A percentile compares a stretch with the other conserved stretches of the same genome.
These are phyloP conservation scores for Sitobion miscanthi DNA, from an alignment of 1,140 invertebrate genomes.

Conservation along the genomic window DNA sequence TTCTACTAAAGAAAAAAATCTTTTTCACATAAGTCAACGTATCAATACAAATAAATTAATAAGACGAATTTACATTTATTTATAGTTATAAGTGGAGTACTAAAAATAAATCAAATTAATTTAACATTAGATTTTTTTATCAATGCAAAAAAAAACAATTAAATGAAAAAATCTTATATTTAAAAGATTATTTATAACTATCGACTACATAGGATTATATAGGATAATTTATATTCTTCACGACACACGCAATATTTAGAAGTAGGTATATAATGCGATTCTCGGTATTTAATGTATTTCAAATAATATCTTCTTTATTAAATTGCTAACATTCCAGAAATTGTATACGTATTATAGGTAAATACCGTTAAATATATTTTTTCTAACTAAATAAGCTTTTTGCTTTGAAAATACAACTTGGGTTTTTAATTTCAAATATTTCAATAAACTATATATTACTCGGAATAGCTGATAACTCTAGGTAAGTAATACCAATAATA, in stretches of 20 bases:
- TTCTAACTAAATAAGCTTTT: not conserved
- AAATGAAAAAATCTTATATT: not conserved
- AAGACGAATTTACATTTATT: not conserved
- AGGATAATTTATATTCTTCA: not conserved
- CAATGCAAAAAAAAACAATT: not conserved
- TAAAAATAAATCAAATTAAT: not conserved
- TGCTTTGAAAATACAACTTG: not conserved
- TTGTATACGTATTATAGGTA: not conserved
- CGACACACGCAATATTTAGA: not conserved
- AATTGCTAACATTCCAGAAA: not conserved
- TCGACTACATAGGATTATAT: not conserved
- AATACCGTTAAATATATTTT: slow-evolving; percentile 5
- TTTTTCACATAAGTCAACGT: too few species aligned
- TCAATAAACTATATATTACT: not conserved
- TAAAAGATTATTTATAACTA: not conserved
- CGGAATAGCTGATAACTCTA: not conserved
- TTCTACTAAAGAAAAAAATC: not conserved
- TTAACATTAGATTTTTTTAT: not conserved
- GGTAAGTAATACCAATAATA: not conserved
- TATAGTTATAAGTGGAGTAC: not conserved
- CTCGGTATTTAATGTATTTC: not conserved
- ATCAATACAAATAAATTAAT: not conserved
- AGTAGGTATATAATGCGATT: not conserved
- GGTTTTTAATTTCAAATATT: not conserved
- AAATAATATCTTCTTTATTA: slow-evolving; percentile 12